Conservation (phyloP, 2,797 vertebrate species). For the Perodicticus potto region DNA sequence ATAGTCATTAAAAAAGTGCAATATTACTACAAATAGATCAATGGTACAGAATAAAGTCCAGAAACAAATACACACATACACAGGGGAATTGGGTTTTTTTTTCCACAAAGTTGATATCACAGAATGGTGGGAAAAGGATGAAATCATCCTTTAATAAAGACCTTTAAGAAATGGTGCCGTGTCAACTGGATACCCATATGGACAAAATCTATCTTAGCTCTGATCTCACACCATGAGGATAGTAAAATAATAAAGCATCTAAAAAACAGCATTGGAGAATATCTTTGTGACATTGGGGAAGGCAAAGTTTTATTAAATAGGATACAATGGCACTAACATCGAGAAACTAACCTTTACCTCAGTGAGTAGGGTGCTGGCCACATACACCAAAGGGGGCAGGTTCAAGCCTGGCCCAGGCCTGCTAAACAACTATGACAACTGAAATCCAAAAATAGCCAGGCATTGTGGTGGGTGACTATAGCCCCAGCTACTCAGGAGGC, state of each 20-base stretch:
- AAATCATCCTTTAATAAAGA: background rate
- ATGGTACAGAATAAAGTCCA: background rate
- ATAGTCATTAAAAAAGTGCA: background rate
- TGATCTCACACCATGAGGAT: background rate
- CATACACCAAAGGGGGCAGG: no score
- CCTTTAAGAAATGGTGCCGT: background rate
- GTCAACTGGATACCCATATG: background rate
- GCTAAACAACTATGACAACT: no score
- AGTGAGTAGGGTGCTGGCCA: no score
- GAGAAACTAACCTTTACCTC: background rate
- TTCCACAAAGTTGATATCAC: background rate
- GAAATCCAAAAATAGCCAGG: no score
- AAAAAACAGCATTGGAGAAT: background rate
- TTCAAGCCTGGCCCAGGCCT: no score
- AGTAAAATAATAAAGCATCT: slow-evolving; percentile 6
- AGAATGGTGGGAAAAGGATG: background rate
- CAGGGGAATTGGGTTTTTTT: background rate
- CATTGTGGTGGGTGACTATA: no score
- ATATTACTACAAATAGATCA: background rate
- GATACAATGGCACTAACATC: background rate
- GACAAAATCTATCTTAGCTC: background rate
- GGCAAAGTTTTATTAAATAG: slow-evolving; percentile 16
- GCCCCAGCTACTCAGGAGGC: no score
- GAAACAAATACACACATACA: background rate
- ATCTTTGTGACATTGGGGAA: background rate